Conservation (phyloP, 2,888 invertebrate genomes). For the Luperina testacea region DNA sequence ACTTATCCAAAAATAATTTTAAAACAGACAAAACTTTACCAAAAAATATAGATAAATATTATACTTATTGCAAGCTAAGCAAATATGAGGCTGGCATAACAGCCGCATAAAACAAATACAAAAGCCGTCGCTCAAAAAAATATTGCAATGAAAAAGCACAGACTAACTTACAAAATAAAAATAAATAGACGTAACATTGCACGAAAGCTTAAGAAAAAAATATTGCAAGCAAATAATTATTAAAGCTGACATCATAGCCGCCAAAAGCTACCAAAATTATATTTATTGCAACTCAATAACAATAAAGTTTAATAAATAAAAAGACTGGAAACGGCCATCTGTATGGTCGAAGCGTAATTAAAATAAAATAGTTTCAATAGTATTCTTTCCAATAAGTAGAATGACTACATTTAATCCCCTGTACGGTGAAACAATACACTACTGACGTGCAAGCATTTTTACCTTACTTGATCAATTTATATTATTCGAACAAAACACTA, state of each 20-base stretch:
- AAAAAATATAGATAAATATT: conserved; percentile 14
- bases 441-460: not conserved
- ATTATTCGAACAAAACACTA: not conserved
- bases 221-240: conserved; percentile 64
- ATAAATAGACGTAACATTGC: conserved; percentile 51
- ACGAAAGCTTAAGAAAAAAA: conserved; percentile 49
- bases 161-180: conserved; percentile 23
- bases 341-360: too few species aligned
- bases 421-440: not conserved
- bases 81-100: conserved; percentile 51
- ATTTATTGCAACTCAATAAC: conserved; percentile 45
- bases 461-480: not conserved
- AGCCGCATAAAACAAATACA: conserved; percentile 59
- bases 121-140: conserved; percentile 41
- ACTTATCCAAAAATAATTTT: conserved; percentile 9
- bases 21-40: not conserved
- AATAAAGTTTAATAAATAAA: conserved; percentile 37
- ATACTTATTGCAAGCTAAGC: conserved; percentile 53
- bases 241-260: conserved; percentile 44
- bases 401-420: not conserved
- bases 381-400: not conserved
- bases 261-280: conserved; percentile 27
- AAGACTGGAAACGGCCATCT: not conserved
- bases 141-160: conserved; percentile 60
- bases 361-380: not conserved